Conservation (phyloP, 2,113 vertebrate species). For the Daphoenositta chrysoptera region DNA sequence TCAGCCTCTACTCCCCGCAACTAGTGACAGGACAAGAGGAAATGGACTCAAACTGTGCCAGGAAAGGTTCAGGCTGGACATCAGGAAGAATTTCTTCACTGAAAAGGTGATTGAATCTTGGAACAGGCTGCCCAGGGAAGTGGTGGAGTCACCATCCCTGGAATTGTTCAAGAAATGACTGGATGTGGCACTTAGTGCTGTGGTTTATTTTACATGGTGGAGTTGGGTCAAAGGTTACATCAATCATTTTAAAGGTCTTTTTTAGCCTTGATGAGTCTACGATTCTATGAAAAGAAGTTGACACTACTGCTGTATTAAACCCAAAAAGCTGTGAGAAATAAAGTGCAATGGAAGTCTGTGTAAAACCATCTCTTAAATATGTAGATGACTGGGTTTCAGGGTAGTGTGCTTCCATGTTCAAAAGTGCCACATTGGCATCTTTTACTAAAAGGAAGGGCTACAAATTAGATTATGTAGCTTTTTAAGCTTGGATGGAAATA, state of each 20-base stretch:
- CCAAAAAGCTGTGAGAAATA: background rate
- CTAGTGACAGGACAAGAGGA: background rate
- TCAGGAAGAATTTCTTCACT: background rate
- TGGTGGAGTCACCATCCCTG: too few species aligned
- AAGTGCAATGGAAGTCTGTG: background rate
- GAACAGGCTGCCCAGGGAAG: background rate
- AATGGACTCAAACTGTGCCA: background rate
- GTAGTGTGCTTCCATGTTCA: background rate
- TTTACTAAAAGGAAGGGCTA: background rate
- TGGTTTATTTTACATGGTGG: background rate
- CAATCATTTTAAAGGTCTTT: background rate
- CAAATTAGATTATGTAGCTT: background rate
- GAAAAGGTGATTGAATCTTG: background rate
- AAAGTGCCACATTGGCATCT: background rate
- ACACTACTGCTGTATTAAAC: background rate
- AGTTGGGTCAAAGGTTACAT: rapidly evolving
- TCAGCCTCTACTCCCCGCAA: background rate
- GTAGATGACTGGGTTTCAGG: background rate
- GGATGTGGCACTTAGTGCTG: too few species aligned
- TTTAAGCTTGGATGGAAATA: background rate
- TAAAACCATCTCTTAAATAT: background rate
- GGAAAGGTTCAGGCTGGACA: background rate
- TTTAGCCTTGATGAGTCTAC: background rate
- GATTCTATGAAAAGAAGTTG: background rate
- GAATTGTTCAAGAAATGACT: background rate